These are phyloP conservation scores for Limulus polyphemus DNA, from an alignment of 2,888 invertebrate genomes.

Conservation along the genomic window DNA sequence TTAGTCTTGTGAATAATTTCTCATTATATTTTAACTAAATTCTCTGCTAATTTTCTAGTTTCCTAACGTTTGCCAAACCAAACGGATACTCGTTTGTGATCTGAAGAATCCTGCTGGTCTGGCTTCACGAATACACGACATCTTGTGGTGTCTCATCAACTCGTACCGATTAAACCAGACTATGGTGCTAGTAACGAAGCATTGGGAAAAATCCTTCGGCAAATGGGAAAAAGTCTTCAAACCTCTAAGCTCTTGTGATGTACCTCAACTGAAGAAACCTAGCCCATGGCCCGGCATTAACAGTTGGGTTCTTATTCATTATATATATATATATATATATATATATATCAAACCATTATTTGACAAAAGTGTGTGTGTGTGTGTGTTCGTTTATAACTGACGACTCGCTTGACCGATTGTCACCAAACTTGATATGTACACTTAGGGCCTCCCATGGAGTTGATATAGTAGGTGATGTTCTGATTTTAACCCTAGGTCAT, in stretches of 20 bases:
- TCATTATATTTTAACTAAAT: too few species aligned
- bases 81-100: conserved; percentile 12
- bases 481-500: too few species aligned
- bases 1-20: too few species aligned
- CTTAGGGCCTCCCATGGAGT: too few species aligned
- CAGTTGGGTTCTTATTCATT: conserved; percentile 2
- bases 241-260: conserved; percentile 6
- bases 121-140: conserved; percentile 18
- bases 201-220: conserved; percentile 15
- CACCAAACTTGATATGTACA: too few species aligned
- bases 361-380: too few species aligned
- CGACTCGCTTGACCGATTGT: too few species aligned
- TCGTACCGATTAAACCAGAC: conserved; percentile 9
- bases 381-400: too few species aligned
- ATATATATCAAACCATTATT: too few species aligned
- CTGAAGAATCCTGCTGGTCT: conserved; percentile 17
- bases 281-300: conserved; percentile 5
- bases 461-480: too few species aligned
- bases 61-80: conserved; percentile 10
- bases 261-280: not conserved
- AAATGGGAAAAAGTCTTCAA: conserved; percentile 15
- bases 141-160: conserved; percentile 20
- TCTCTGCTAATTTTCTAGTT: conserved; percentile 4
- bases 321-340: too few species aligned
- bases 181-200: conserved; percentile 10